Percentiles rank a stretch among this genome's conserved stretches.
Conservation (phyloP, 92 coral and sea anemone genomes). For the Nematostella vectensis region DNA sequence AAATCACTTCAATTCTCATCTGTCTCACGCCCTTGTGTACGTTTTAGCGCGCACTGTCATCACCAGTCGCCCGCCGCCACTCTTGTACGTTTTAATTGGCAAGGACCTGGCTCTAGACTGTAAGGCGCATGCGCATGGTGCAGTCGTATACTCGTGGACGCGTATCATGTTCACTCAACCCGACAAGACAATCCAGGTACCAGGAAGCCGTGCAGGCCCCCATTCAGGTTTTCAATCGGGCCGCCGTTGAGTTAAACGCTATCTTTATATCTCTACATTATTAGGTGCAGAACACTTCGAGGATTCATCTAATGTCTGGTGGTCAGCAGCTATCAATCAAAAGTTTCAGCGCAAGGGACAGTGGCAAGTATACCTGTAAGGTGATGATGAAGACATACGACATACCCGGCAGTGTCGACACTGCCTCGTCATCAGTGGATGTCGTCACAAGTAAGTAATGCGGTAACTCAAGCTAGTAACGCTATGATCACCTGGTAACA, state of each 20-base stretch:
- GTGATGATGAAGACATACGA: slow-evolving; percentile 11
- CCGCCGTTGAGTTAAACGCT: too few species aligned
- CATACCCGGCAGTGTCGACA: slow-evolving; percentile 7
- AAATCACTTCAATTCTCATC: too few species aligned
- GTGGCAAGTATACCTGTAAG: slow-evolving; percentile 20
- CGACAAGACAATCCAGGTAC: background rate
- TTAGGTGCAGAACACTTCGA: background rate
- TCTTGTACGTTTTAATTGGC: slow-evolving; percentile 3
- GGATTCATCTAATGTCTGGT: background rate
- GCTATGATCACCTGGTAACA: too few species aligned
- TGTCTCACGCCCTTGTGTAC: too few species aligned
- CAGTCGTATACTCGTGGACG: slow-evolving; percentile 11
- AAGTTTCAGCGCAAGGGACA: slow-evolving; percentile 3
- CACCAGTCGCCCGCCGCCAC: slow-evolving; percentile 12
- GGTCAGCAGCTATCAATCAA: slow-evolving; percentile 18
- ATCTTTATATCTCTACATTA: background rate
- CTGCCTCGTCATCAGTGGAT: slow-evolving; percentile 3
- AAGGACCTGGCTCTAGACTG: slow-evolving; percentile 5
- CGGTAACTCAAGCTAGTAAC: too few species aligned
- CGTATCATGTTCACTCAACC: background rate
- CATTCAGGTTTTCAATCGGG: too few species aligned
- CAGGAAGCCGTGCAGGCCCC: too few species aligned
- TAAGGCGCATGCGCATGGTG: slow-evolving; percentile 4
- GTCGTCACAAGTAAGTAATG: slow-evolving; percentile 13
- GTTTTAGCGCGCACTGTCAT: slow-evolving; percentile 15